phyloP scores from a whole-genome alignment of 2,888 invertebrate genomes.

The Lepidochitona cinerea region DNA sequence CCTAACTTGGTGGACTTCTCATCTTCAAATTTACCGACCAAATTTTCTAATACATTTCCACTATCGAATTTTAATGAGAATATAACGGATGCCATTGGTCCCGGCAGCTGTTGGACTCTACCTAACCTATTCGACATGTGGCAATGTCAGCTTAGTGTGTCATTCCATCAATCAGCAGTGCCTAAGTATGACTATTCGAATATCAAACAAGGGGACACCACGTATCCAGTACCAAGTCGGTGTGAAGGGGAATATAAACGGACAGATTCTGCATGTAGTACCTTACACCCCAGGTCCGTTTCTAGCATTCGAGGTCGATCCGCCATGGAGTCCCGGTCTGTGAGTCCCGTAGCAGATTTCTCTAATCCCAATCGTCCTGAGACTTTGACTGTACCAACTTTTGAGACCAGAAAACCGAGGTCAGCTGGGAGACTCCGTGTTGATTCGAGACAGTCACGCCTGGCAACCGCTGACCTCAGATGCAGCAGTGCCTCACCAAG shows the following conservation, averaged over 20 bases:
- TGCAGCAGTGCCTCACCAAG: neutral
- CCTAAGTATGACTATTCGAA: neutral
- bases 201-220: too few species aligned
- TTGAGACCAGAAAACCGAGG: neutral
- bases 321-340: neutral
- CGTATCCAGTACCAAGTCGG: too few species aligned
- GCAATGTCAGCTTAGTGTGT: neutral
- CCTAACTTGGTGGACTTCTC: neutral
- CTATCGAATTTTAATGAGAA: neutral
- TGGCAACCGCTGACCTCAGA: neutral
- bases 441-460: neutral
- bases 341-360: too few species aligned
- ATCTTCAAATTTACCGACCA: neutral
- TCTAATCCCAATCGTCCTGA: too few species aligned
- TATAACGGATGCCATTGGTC: neutral
- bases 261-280: too few species aligned
- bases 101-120: neutral
- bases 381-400: too few species aligned
- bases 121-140: neutral
- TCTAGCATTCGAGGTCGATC: neutral
- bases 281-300: too few species aligned
- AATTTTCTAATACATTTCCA: neutral
- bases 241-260: too few species aligned
- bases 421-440: too few species aligned
- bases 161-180: neutral